Percentiles rank a stretch among this genome's conserved stretches.
Evolutionary conservation across 2,113 vertebrate genomes (phyloP).

Genomic region (Cephalopholis sonnerati): DNA sequence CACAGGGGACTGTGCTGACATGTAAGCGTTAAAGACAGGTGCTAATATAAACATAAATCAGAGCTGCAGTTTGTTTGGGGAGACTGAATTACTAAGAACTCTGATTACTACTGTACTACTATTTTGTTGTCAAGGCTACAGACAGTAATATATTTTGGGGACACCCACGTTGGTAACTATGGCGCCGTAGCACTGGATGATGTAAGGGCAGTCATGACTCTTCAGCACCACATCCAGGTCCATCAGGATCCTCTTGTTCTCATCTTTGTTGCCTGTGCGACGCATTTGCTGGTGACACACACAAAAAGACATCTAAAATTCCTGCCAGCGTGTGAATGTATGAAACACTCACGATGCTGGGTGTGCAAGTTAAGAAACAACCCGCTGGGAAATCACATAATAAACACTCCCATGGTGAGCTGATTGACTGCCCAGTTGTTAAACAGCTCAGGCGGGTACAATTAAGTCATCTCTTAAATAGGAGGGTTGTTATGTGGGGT

Average conservation of each 20-base stretch:
- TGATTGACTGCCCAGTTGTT: constrained; percentile 47
- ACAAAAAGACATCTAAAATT: not conserved
- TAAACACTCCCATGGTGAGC: constrained; percentile 14
- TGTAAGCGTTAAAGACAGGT: not conserved
- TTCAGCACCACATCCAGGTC: constrained; percentile 96
- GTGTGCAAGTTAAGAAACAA: not conserved
- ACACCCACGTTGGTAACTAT: constrained; percentile 93
- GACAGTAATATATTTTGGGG: constrained; percentile 9
- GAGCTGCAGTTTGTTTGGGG: not conserved
- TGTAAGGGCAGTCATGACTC: constrained; percentile 96
- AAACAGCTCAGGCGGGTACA: constrained; percentile 39
- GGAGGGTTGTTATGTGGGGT: constrained; percentile 22
- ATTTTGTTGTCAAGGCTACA: constrained; percentile 2
- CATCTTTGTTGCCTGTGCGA: constrained; percentile 95
- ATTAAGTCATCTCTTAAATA: constrained; percentile 64
- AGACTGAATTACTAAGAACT: constrained; percentile 2
- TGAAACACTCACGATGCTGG: no score
- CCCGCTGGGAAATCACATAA: constrained; percentile 12
- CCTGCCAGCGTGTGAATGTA: not conserved
- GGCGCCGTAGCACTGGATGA: constrained; percentile 96
- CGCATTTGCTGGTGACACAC: constrained; percentile 92
- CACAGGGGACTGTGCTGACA: not conserved
- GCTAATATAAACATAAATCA: constrained; percentile 10
- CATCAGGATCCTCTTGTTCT: constrained; percentile 97
- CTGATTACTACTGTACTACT: not conserved